Evolutionary conservation across 2,797 vertebrate species (phyloP).

Genomic region (Rhincodon typus): DNA sequence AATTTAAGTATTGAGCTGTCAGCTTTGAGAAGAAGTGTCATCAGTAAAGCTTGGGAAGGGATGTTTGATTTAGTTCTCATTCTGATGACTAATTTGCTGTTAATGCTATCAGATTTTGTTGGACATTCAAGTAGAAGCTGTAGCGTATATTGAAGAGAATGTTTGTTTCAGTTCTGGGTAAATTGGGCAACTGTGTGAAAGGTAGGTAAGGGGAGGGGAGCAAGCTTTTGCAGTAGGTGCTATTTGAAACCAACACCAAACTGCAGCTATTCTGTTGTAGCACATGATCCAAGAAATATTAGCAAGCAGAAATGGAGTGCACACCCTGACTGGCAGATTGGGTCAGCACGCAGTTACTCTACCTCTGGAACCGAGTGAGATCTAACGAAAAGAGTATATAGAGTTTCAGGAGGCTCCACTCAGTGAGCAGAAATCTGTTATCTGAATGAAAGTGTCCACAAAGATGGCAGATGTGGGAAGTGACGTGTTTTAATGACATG

Average conservation of each 20-base stretch:
- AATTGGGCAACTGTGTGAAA: background rate
- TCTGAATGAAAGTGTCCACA: background rate
- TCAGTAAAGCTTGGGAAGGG: background rate
- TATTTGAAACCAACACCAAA: background rate
- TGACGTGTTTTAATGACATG: background rate
- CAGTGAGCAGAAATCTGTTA: background rate
- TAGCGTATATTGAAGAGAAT: background rate
- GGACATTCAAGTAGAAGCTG: background rate
- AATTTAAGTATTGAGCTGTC: background rate
- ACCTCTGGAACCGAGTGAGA: background rate
- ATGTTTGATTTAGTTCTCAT: background rate
- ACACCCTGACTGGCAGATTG: background rate
- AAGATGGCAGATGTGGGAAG: background rate
- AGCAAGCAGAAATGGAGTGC: background rate
- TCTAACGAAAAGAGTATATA: background rate
- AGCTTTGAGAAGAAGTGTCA: background rate
- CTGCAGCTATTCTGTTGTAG: background rate
- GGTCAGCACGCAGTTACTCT: background rate
- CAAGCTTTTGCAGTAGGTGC: background rate
- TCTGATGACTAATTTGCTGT: background rate
- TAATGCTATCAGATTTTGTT: background rate
- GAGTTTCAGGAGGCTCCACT: background rate
- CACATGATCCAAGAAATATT: background rate
- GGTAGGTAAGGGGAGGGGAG: background rate
- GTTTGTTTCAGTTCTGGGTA: background rate